phyloP scores from a whole-genome alignment of 2,113 vertebrate species.

The Poicephalus meyeri region DNA sequence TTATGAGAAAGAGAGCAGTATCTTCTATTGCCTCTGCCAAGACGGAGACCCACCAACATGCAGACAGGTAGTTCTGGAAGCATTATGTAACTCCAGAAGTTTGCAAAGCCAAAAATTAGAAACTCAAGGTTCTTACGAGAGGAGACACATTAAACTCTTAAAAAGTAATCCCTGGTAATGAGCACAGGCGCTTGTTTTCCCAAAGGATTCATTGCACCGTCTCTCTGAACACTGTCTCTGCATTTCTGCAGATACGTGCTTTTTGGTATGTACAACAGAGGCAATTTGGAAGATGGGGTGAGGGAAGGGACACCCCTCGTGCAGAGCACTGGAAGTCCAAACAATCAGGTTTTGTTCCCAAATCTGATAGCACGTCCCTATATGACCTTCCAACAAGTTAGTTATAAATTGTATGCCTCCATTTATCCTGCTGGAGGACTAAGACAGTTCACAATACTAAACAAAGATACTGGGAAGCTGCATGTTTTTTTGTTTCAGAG shows the following conservation, averaged over 20 bases:
- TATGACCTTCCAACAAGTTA: not conserved
- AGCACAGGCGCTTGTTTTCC: not conserved
- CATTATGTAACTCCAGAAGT: not conserved
- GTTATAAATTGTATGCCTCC: not conserved
- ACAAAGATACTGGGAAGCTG: not conserved
- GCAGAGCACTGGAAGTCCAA: not conserved
- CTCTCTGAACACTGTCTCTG: not conserved
- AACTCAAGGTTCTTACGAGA: not conserved
- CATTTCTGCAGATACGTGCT: not conserved
- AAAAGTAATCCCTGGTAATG: not conserved
- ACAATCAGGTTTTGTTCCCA: conserved; percentile 50
- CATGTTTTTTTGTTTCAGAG: not conserved
- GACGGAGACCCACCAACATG: not conserved
- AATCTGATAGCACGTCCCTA: not conserved
- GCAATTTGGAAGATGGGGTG: not conserved
- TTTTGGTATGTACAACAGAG: not conserved
- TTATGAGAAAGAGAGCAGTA: not conserved
- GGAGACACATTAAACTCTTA: not conserved
- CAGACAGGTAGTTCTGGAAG: not conserved
- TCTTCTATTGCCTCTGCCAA: not conserved
- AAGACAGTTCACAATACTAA: conserved; percentile 10
- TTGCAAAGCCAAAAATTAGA: not conserved
- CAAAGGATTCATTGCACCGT: not conserved
- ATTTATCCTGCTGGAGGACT: not conserved
- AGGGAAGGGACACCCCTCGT: not conserved